These are phyloP conservation scores for Muricea muricata DNA, from an alignment of 92 coral and sea anemone species.

Conservation along the genomic window DNA sequence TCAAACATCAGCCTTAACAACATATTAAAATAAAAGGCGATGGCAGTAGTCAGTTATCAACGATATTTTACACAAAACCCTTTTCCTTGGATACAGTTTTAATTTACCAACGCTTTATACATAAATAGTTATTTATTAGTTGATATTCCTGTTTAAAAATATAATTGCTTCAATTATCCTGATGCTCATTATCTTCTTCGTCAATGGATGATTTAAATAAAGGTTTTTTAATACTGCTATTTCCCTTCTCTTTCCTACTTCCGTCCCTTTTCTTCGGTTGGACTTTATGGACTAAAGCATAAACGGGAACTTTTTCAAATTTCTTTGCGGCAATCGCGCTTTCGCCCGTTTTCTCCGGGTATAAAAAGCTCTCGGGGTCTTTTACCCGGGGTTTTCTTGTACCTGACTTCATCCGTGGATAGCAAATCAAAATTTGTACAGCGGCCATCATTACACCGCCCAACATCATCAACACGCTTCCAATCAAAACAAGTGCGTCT, in stretches of 20 bases:
- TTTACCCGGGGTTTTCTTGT: conserved; percentile 54
- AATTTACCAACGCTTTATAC: not conserved
- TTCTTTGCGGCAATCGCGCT: conserved; percentile 48
- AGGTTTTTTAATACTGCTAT: not conserved
- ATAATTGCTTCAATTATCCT: not conserved
- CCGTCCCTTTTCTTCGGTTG: conserved; percentile 74
- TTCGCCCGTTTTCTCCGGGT: conserved; percentile 63
- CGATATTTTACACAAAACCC: not conserved
- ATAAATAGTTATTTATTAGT: not conserved
- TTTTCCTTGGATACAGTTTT: not conserved
- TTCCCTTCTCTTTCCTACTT: not conserved
- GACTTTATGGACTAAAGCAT: conserved; percentile 90
- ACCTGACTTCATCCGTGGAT: conserved; percentile 16
- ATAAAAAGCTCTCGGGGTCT: conserved; percentile 43
- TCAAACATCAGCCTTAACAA: too few species aligned
- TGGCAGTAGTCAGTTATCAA: too few species aligned
- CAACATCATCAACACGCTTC: conserved; percentile 79
- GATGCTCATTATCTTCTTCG: conserved; percentile 62
- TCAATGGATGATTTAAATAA: conserved; percentile 90
- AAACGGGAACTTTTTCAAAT: conserved; percentile 91
- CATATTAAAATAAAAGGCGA: too few species aligned
- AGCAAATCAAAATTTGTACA: conserved; percentile 70
- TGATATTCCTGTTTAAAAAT: not conserved
- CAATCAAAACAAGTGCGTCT: conserved; percentile 88
- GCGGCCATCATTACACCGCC: conserved; percentile 84